Conservation (phyloP, 2,888 invertebrate species). For the Tubulanus polymorphus region DNA sequence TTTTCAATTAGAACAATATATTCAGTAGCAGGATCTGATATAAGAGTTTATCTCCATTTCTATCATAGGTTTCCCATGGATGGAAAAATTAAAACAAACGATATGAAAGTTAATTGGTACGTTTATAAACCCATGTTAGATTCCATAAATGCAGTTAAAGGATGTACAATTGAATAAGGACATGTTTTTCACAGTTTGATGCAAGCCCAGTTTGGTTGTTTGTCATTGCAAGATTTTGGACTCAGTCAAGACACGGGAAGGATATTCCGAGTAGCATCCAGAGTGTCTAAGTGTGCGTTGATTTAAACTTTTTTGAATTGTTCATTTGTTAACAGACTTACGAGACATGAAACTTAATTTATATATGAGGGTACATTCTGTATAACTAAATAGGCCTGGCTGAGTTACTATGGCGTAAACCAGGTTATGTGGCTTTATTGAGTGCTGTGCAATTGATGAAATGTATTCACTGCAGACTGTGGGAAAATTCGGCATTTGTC, state of each 20-base stretch:
- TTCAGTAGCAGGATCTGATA: no score
- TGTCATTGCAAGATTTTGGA: constrained; percentile 66
- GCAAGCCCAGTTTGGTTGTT: constrained; percentile 70
- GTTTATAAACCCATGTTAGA: background rate
- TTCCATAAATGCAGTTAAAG: no score
- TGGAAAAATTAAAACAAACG: constrained; percentile 67
- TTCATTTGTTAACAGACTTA: no score
- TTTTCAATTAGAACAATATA: background rate
- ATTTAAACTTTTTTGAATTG: constrained; percentile 58
- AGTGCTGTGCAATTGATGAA: constrained; percentile 65
- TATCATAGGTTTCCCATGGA: constrained; percentile 61
- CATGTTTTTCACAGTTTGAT: constrained; percentile 61
- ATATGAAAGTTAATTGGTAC: constrained; percentile 68
- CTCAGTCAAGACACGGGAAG: constrained; percentile 67
- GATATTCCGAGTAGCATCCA: constrained; percentile 65
- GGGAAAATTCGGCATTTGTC: constrained; percentile 71
- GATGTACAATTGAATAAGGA: background rate
- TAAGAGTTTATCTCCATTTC: no score
- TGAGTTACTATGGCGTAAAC: constrained; percentile 54
- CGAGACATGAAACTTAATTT: no score
- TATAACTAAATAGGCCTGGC: constrained; percentile 52
- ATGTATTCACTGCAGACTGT: constrained; percentile 65
- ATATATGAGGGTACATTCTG: no score
- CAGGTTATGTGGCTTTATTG: constrained; percentile 56
- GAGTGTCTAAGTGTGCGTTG: constrained; percentile 67